Percentiles rank a stretch among this genome's conserved stretches.
These are phyloP conservation scores for Erinaceus europaeus DNA, from an alignment of 2,113 vertebrate species.

Conservation along the genomic window DNA sequence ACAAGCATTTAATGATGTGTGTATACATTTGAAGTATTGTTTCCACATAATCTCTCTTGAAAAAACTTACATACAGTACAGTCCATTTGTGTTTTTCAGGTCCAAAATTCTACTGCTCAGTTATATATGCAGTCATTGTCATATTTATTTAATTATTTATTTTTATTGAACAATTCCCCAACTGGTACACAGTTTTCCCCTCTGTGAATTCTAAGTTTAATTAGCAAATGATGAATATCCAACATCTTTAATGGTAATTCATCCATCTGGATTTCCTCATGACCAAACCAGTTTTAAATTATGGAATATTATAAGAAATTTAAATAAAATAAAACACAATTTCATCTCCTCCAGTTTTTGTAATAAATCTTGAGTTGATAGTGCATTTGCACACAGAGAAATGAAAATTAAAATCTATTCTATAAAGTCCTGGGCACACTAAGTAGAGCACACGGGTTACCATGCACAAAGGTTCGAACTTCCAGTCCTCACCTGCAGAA, in stretches of 20 bases:
- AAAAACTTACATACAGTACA: neutral
- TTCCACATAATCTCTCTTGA: neutral
- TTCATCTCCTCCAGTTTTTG: neutral
- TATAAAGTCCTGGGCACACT: too few species aligned
- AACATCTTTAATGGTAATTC: conserved; percentile 36
- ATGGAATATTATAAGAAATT: neutral
- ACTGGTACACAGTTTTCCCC: conserved; percentile 30
- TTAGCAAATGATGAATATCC: conserved; percentile 51
- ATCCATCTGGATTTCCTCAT: conserved; percentile 40
- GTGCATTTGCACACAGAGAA: neutral
- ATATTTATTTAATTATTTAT: conserved; percentile 56
- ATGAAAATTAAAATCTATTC: neutral
- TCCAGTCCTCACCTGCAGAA: too few species aligned
- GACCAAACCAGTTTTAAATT: neutral
- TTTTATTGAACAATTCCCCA: conserved; percentile 58
- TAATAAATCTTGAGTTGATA: neutral
- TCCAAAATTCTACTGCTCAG: conserved; percentile 1
- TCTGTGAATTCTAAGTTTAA: conserved; percentile 37
- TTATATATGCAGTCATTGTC: conserved; percentile 25
- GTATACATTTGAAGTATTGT: neutral
- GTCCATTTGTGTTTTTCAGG: neutral
- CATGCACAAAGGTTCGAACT: too few species aligned
- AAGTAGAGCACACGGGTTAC: too few species aligned
- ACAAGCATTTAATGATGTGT: neutral
- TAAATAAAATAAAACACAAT: neutral